Conservation (phyloP, 2,113 vertebrate species). For the Engystomops pustulosus region DNA sequence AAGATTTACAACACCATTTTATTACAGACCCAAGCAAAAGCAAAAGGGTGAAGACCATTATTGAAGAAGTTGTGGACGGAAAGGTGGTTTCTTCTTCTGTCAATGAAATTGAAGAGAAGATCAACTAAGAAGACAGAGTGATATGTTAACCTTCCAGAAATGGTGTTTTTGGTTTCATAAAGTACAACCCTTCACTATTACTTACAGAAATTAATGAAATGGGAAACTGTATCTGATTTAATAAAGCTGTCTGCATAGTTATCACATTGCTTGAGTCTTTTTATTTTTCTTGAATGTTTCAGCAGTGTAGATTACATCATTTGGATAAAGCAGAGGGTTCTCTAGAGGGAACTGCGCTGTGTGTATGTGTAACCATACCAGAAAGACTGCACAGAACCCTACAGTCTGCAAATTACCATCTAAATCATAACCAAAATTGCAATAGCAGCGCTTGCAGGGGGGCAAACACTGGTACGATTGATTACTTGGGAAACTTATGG, state of each 20-base stretch:
- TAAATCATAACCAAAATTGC: no score
- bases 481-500: no score
- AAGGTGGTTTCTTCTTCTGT: conserved; percentile 72
- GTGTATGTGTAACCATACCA: no score
- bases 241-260: not conserved
- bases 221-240: not conserved
- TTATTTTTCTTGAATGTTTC: not conserved
- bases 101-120: conserved; percentile 58
- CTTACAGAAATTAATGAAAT: not conserved
- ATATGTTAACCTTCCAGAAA: not conserved
- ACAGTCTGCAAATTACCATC: no score
- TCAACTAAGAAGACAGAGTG: not conserved
- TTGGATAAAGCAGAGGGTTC: no score
- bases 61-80: conserved; percentile 76
- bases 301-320: no score
- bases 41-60: conserved; percentile 74
- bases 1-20: not conserved
- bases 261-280: not conserved
- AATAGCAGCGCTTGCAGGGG: no score
- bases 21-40: conserved; percentile 64
- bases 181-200: not conserved
- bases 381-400: no score
- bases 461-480: no score
- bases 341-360: no score
- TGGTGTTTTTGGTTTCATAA: not conserved